Evolutionary conservation across 1,140 invertebrate species (phyloP), one percentile per base, ranked within the genome.

Genomic region (Anagrus nilaparvatae): DNA sequence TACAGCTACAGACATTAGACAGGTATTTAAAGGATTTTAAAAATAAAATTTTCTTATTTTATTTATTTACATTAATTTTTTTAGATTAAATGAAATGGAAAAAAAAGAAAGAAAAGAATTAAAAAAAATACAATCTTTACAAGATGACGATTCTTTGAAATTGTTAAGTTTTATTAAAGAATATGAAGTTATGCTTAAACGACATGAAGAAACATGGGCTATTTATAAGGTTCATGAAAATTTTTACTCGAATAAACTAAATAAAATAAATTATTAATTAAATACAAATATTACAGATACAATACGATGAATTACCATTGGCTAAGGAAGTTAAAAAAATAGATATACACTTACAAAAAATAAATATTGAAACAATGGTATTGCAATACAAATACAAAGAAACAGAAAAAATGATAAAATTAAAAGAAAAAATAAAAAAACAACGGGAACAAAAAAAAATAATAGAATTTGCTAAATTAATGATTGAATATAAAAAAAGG

Each of bases 401-500:
- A 18, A 27, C 25, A 1, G 30, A 39, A 4, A 8, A 17, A 0
- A 43, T 14, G 5, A 32, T 30, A 5, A 42, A 10, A 21, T n/a
- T 47, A 8, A 33, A 43, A 24, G 10, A 33, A 8, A 13, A 39
- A 39, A 29, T 47, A 1, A 9, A n/a, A 13, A 42, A 39, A 30
- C 27, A n/a, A 30, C 13, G 12, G 5, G 45, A 33, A 25, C 45
- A 47, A 25, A 4, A 23, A 4, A 23, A 38, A 39, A 29, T 47
- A 14, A 47, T 47, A 13, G 25, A 47, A 31, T 34, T 47, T 21
- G 44, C 44, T 10, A 35, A 38, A 29, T 25, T 42, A n/a, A 37
- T 21, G 5, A 2, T 42, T 2, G 45, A 47, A 1, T 13, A 47
- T 16, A 43, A 43, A 17, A 38, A 24, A 19, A 27, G 29, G 23